These are phyloP conservation scores for Podarcis raffonei DNA, from an alignment of 2,113 vertebrate genomes.

Conservation along the genomic window DNA sequence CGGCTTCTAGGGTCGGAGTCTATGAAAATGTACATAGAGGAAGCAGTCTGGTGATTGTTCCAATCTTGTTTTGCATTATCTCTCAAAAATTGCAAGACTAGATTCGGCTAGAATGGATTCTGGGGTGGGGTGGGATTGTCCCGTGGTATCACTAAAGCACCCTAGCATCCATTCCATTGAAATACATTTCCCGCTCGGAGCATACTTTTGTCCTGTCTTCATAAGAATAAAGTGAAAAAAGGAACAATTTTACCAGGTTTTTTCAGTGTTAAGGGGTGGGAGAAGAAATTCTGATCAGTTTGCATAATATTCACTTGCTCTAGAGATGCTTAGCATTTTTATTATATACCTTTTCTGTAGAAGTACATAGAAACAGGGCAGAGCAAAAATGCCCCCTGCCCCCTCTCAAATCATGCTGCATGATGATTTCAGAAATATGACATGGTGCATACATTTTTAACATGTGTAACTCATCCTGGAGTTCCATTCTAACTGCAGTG, in stretches of 20 bases:
- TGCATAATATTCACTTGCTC: conserved; percentile 17
- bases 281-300: conserved; percentile 10
- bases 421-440: conserved; percentile 24
- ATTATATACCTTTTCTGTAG: conserved; percentile 7
- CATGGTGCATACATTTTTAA: not conserved
- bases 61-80: conserved; percentile 37
- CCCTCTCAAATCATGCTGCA: conserved; percentile 24
- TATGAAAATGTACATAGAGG: conserved; percentile 38
- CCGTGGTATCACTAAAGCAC: conserved; percentile 10
- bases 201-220: conserved; percentile 50
- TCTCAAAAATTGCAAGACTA: conserved; percentile 31
- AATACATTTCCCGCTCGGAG: conserved; percentile 5
- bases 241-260: not conserved
- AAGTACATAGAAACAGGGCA: conserved; percentile 19
- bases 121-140: conserved; percentile 5
- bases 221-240: conserved; percentile 25
- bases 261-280: not conserved
- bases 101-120: conserved; percentile 37
- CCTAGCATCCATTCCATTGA: conserved; percentile 36
- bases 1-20: conserved; percentile 35
- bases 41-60: conserved; percentile 35
- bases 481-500: not conserved
- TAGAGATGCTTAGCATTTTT: conserved; percentile 28
- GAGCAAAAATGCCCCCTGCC: not conserved
- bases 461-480: not conserved